A percentile compares a stretch with the other conserved stretches of the same genome.
Conservation (phyloP, 2,888 invertebrate species). For the Synanthedon tipuliformis region DNA sequence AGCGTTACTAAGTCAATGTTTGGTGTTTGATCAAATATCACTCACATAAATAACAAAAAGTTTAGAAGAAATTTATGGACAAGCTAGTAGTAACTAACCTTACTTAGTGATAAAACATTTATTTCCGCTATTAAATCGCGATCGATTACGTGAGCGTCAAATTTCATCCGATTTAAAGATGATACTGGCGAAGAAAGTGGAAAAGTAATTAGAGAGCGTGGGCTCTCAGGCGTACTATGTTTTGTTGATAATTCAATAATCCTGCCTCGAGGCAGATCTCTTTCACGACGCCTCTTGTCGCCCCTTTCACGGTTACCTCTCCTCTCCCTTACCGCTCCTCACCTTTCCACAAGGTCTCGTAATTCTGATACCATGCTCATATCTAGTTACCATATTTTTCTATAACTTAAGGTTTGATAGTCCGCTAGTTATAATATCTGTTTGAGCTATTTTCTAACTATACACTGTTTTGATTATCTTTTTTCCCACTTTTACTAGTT, state of each 20-base stretch:
- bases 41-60: no score
- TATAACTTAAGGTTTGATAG: slow-evolving; percentile 4
- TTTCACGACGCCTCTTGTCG: slow-evolving; percentile 33
- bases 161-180: slow-evolving; percentile 46
- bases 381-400: slow-evolving; percentile 37
- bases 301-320: slow-evolving; percentile 6
- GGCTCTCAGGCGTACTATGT: slow-evolving; percentile 54
- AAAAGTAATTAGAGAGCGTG: slow-evolving; percentile 59
- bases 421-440: no score
- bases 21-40: no score
- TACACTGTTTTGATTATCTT: no score
- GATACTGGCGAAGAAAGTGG: slow-evolving; percentile 32
- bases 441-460: no score
- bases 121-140: slow-evolving; percentile 29
- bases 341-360: slow-evolving; percentile 10
- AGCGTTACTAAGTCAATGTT: no score
- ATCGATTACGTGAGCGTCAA: slow-evolving; percentile 48
- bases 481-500: no score
- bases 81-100: slow-evolving; percentile 1
- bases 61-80: no score
- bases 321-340: slow-evolving; percentile 12
- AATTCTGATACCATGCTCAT: slow-evolving; percentile 43
- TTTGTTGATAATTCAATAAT: slow-evolving; percentile 68
- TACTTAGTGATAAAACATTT: slow-evolving; percentile 27
- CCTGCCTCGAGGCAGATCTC: slow-evolving; percentile 44